A percentile compares a stretch with the other conserved stretches of the same genome.
phyloP scores from a whole-genome alignment of 2,888 invertebrate species.

The Meloe dianella region DNA sequence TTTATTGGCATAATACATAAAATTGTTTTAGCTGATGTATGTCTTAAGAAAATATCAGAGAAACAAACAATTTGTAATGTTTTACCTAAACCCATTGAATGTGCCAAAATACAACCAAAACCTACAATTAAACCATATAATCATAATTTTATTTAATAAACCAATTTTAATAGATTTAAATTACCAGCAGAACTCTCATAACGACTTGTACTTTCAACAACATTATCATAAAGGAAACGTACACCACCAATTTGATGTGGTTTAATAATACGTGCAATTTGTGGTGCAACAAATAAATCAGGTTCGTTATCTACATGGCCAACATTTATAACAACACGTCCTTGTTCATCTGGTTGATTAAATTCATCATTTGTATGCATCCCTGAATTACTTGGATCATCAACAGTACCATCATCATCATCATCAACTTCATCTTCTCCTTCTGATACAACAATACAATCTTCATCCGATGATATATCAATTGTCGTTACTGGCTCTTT shows the following conservation, averaged over 20 bases:
- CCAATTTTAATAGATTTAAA: constrained; percentile 5
- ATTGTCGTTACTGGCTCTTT: constrained; percentile 72
- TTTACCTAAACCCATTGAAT: constrained; percentile 99
- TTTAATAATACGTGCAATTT: constrained; percentile 89
- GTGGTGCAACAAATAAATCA: constrained; percentile 90
- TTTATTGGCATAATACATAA: constrained; percentile 98
- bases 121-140: too few species aligned
- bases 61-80: constrained; percentile 94
- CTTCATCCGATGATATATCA: constrained; percentile 78
- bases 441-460: constrained; percentile 86
- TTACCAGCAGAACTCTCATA: constrained; percentile 77
- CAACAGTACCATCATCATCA: constrained; percentile 75
- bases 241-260: constrained; percentile 84
- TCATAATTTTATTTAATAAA: background rate
- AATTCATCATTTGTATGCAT: constrained; percentile 92
- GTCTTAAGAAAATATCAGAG: constrained; percentile 92
- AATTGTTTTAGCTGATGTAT: constrained; percentile 87
- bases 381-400: constrained; percentile 86
- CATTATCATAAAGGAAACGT: constrained; percentile 94
- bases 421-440: constrained; percentile 79
- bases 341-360: constrained; percentile 89
- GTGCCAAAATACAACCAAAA: constrained; percentile 97
- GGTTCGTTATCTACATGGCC: constrained; percentile 90
- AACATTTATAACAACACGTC: constrained; percentile 90
- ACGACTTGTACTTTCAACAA: constrained; percentile 90